Evolutionary conservation across 2,797 vertebrate genomes (phyloP).

Genomic region (Menidia menidia): DNA sequence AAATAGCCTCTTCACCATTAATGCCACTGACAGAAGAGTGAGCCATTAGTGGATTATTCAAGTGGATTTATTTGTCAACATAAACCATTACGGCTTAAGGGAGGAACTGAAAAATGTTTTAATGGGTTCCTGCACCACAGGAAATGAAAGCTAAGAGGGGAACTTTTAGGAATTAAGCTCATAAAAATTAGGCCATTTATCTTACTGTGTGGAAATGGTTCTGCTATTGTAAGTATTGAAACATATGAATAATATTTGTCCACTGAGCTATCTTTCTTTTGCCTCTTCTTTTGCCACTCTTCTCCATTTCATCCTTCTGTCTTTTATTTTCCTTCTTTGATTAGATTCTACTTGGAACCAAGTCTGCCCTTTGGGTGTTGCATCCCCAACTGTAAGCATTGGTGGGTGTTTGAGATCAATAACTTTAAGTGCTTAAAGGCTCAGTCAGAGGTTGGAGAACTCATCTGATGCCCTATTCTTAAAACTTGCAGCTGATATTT

Average conservation of each 20-base stretch:
- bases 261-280: neutral
- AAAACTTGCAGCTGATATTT: conserved; percentile 43
- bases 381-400: conserved; percentile 70
- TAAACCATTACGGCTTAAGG: conserved; percentile 3
- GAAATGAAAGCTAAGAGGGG: neutral
- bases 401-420: conserved; percentile 72
- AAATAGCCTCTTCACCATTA: conserved; percentile 13
- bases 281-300: neutral
- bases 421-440: conserved; percentile 63
- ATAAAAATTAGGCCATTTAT: neutral
- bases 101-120: conserved; percentile 15
- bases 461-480: conserved; percentile 70
- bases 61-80: conserved; percentile 17
- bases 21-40: conserved; percentile 33
- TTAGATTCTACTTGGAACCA: conserved; percentile 48
- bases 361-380: conserved; percentile 61
- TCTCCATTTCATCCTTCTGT: conserved; percentile 11
- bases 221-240: neutral
- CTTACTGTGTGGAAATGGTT: neutral
- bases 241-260: neutral
- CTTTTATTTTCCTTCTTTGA: conserved; percentile 19
- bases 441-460: conserved; percentile 68
- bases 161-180: neutral
- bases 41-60: conserved; percentile 21
- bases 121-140: conserved; percentile 11